A percentile compares a stretch with the other conserved stretches of the same genome.
phyloP scores from a whole-genome alignment of 2,113 vertebrate genomes.

The Neodontobutis hainanensis region DNA sequence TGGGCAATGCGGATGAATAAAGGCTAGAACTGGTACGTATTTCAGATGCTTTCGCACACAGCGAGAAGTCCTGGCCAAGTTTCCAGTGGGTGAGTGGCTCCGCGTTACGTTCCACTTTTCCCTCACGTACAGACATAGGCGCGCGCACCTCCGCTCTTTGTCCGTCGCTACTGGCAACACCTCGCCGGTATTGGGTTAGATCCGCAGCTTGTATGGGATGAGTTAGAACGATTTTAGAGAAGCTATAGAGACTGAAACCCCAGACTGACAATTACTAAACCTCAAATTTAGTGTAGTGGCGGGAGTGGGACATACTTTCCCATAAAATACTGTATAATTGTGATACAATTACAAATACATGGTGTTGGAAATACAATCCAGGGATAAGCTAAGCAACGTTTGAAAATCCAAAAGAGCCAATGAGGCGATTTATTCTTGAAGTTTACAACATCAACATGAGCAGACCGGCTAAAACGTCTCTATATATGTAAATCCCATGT shows the following conservation, averaged over 20 bases:
- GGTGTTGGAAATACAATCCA: slow-evolving; percentile 78
- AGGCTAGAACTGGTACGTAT: slow-evolving; percentile 40
- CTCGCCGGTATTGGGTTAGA: slow-evolving; percentile 65
- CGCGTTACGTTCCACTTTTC: not conserved
- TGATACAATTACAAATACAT: too few relatives aligned
- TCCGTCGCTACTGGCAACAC: slow-evolving; percentile 53
- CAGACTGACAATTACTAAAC: slow-evolving; percentile 26
- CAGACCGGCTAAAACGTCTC: slow-evolving; percentile 66
- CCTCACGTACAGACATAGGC: slow-evolving; percentile 17
- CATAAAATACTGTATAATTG: slow-evolving; percentile 31
- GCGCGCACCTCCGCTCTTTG: slow-evolving; percentile 5
- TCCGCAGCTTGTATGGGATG: not conserved
- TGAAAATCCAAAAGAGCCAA: slow-evolving; percentile 73
- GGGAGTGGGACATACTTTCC: not conserved
- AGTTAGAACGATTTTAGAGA: not conserved
- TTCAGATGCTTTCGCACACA: slow-evolving; percentile 31
- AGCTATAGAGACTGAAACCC: slow-evolving; percentile 5
- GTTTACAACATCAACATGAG: slow-evolving; percentile 57
- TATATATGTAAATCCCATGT: slow-evolving; percentile 70
- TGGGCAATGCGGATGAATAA: too few relatives aligned
- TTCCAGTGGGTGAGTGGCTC: not conserved
- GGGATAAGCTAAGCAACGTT: slow-evolving; percentile 56
- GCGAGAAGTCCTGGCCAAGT: slow-evolving; percentile 16
- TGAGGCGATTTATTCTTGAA: slow-evolving; percentile 63
- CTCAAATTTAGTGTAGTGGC: slow-evolving; percentile 1